Base-by-base conservation (phyloP, 2,888 invertebrate genomes). In the Argyra leucocephala region DNA sequence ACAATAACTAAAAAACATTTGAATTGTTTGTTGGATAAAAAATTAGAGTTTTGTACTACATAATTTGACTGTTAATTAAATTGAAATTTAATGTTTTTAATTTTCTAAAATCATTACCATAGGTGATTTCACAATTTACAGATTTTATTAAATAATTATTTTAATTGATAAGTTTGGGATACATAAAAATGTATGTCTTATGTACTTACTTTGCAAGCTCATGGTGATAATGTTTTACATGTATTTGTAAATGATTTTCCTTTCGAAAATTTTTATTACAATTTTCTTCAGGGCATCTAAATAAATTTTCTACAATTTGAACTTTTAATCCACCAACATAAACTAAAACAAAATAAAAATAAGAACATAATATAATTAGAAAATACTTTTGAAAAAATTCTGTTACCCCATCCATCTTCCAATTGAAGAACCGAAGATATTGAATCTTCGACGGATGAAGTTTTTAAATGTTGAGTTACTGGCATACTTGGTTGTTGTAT, bases 201-300 rank as follows among this genome's bases (percentile, higher is more conserved):
- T 48, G 61, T 4, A 67, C 73, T 72, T 71, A 86, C 76, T 89
- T 87, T 2, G 86, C 85, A 66, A 90, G 83, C 69, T 92, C 90
- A 2, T 88, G 86, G 79, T 96, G 96, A 78, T 96, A 96, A 77
- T 96, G 95, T 74, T 96, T 96, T 59, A 96, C 89, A 76, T 96
- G 96, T 86, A 94, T 95, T 80, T 91, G 89, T 10, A 96, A 81
- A 63, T 96, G 84, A 69, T 90, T 93, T 75, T 94, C 93, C 75
- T 94, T 94, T 6, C 96, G 85, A 76, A 95, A 96, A 71, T 88
- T 90, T 79, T 96, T 96, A 63, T 84, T 86, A 75, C 96, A 96
- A 1, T 88, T 88, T 68, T 89, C 88, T 62, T 90, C 88, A 0
- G 92, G 92, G 75, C 93, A 93, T 37, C 85, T 82, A 22, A 85